These are phyloP conservation scores for Pseudochirops corinnae DNA, from an alignment of 2,797 vertebrate species.

Conservation along the genomic window DNA sequence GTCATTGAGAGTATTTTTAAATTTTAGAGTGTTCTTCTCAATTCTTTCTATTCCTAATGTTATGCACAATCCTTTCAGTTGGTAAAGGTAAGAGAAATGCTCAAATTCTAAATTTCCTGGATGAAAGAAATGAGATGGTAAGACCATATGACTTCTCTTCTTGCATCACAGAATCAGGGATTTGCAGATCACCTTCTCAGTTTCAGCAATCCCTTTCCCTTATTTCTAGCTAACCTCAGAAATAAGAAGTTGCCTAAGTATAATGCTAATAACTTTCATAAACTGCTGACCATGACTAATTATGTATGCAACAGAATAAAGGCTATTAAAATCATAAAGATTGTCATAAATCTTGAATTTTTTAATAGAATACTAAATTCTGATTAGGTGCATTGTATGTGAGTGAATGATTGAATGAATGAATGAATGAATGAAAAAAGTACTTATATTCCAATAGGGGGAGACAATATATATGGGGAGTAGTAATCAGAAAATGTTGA, in stretches of 20 bases:
- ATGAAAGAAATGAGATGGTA: background rate
- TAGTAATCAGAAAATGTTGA: background rate
- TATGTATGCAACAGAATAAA: background rate
- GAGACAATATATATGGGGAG: background rate
- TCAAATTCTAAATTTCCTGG: background rate
- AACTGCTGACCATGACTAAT: background rate
- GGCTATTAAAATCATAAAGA: background rate
- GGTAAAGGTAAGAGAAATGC: background rate
- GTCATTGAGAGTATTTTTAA: background rate
- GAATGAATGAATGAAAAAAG: background rate
- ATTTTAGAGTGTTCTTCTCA: background rate
- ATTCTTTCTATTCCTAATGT: background rate
- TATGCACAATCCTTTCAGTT: background rate
- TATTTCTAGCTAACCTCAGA: background rate
- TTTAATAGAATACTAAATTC: background rate
- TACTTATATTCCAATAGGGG: background rate
- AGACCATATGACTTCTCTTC: background rate
- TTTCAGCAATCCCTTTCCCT: background rate
- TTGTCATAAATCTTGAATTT: background rate
- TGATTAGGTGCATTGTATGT: background rate
- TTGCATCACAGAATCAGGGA: background rate
- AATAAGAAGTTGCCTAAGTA: background rate
- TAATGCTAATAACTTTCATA: background rate
- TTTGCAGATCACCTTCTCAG: background rate
- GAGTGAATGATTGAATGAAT: background rate